These are phyloP conservation scores for Protosalanx chinensis DNA, from an alignment of 2,797 vertebrate genomes.

Conservation along the genomic window DNA sequence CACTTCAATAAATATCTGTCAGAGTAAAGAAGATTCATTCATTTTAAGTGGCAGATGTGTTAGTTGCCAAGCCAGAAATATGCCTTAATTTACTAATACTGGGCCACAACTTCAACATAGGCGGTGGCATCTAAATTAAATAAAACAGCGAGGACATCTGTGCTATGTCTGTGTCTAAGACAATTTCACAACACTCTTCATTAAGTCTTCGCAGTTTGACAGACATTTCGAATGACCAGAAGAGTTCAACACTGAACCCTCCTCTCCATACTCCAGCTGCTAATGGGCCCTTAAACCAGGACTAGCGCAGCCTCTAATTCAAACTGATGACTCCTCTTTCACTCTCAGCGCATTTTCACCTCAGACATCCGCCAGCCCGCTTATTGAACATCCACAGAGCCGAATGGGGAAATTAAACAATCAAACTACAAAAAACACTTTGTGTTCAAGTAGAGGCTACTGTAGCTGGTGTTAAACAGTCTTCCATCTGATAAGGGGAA, in stretches of 20 bases:
- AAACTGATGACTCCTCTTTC: constrained; percentile 24
- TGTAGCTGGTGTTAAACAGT: constrained; percentile 45
- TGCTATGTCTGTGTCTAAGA: neutral
- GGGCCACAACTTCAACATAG: neutral
- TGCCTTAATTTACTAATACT: neutral
- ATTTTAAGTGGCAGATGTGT: too few species aligned
- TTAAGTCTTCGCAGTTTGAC: neutral
- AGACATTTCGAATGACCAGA: constrained; percentile 13
- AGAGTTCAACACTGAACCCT: constrained; percentile 12
- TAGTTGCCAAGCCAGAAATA: neutral
- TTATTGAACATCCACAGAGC: constrained; percentile 24
- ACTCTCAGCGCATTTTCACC: constrained; percentile 14
- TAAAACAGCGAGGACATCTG: neutral
- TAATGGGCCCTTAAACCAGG: constrained; percentile 33
- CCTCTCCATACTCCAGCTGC: constrained; percentile 8
- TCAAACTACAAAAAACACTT: constrained; percentile 23
- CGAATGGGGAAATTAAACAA: constrained; percentile 22
- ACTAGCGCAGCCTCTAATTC: constrained; percentile 18
- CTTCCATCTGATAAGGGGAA: constrained; percentile 23
- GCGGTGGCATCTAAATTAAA: neutral
- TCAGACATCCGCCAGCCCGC: constrained; percentile 3
- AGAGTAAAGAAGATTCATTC: constrained; percentile 13
- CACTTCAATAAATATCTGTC: constrained; percentile 16
- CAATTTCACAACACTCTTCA: neutral
- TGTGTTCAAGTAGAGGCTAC: constrained; percentile 40